phyloP scores from a whole-genome alignment of 92 coral and sea anemone species.

The Heliopora coerulea region DNA sequence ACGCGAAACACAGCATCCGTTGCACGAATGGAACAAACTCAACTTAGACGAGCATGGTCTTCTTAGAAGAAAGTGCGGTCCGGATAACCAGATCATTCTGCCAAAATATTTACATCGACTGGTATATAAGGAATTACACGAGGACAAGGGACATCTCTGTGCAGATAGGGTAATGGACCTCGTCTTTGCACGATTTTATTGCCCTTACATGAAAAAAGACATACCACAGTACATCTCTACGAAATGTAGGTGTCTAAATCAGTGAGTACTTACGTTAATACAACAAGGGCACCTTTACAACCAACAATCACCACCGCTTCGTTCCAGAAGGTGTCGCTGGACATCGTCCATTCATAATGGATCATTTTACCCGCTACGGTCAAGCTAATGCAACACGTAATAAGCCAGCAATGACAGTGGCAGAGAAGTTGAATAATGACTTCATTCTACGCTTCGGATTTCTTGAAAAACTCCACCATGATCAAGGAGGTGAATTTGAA shows the following conservation, averaged over 20 bases:
- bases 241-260: conserved; percentile 20
- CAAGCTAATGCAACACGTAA: conserved; percentile 19
- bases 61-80: conserved; percentile 39
- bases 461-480: conserved; percentile 16
- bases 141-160: conserved; percentile 18
- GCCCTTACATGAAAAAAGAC: conserved; percentile 26
- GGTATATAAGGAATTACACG: conserved; percentile 23
- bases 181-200: conserved; percentile 14
- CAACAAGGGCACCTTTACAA: conserved; percentile 4
- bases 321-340: conserved; percentile 9
- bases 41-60: conserved; percentile 49
- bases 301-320: conserved; percentile 11
- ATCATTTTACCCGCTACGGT: conserved; percentile 28
- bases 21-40: conserved; percentile 58
- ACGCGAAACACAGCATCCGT: conserved; percentile 40
- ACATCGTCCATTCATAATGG: conserved; percentile 22
- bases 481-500: conserved; percentile 25
- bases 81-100: neutral
- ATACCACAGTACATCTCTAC: neutral
- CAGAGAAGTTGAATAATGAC: conserved; percentile 22
- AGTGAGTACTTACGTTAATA: neutral
- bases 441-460: conserved; percentile 24
- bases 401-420: conserved; percentile 13
- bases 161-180: conserved; percentile 23
- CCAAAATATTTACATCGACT: neutral